Evolutionary conservation across 1,140 invertebrate genomes (phyloP).

Genomic region (Chrysopa pallens): DNA sequence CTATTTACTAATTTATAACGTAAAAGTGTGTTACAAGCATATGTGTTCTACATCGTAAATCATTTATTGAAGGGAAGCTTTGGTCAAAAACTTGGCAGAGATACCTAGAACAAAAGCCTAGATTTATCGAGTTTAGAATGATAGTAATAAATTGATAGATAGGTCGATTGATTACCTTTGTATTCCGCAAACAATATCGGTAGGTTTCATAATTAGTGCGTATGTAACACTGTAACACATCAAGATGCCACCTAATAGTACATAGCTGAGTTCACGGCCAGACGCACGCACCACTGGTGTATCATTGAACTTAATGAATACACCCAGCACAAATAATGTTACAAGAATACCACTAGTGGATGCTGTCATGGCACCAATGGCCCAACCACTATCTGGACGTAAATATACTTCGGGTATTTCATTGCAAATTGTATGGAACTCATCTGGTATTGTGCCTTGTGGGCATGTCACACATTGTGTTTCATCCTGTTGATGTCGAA

Average conservation of each 20-base stretch:
- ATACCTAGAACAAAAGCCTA: too few species aligned
- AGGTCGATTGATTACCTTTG: conserved; percentile 38
- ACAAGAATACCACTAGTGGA: conserved; percentile 60
- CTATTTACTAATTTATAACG: too few species aligned
- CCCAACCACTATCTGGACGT: conserved; percentile 61
- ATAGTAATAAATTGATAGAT: too few species aligned
- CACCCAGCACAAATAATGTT: conserved; percentile 45
- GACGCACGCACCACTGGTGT: conserved; percentile 82
- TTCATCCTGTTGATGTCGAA: conserved; percentile 57
- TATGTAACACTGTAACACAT: conserved; percentile 82
- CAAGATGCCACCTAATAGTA: conserved; percentile 72
- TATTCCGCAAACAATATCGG: conserved; percentile 52
- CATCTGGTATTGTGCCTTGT: conserved; percentile 62
- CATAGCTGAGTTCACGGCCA: conserved; percentile 73
- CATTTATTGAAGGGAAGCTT: too few species aligned
- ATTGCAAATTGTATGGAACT: conserved; percentile 50
- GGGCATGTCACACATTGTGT: conserved; percentile 70
- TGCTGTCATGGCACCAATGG: conserved; percentile 74
- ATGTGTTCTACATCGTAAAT: too few species aligned
- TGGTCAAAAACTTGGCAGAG: too few species aligned
- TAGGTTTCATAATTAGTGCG: conserved; percentile 57
- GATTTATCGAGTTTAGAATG: too few species aligned
- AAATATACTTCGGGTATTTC: conserved; percentile 74
- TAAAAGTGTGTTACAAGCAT: too few species aligned
- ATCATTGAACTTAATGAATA: conserved; percentile 54